phyloP scores from a whole-genome alignment of 2,113 vertebrate species.

The Picathartes gymnocephalus region DNA sequence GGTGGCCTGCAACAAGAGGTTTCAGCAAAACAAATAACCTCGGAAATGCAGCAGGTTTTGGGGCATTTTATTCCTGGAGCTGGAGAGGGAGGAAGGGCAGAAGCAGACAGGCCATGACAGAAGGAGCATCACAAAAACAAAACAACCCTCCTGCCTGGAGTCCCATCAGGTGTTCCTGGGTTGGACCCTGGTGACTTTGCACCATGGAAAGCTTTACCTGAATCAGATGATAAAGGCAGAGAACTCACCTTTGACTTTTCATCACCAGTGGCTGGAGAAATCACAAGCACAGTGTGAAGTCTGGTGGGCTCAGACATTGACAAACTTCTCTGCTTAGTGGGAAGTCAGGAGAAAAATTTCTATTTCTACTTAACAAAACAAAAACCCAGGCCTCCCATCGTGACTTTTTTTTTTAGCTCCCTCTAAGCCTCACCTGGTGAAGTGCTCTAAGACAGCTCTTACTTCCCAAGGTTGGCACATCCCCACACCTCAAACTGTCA shows the following conservation, averaged over 20 bases:
- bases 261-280: background rate
- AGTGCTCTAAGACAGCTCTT: background rate
- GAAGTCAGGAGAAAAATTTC: background rate
- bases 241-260: background rate
- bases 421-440: background rate
- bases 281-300: background rate
- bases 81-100: background rate
- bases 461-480: background rate
- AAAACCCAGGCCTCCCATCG: background rate
- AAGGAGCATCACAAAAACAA: too few species aligned
- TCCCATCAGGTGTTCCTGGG: background rate
- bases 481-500: background rate
- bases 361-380: background rate
- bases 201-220: background rate
- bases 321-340: background rate
- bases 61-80: background rate
- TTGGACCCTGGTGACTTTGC: background rate
- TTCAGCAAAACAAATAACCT: background rate
- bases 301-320: background rate
- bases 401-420: accelerated
- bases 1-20: background rate
- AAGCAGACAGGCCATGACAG: background rate
- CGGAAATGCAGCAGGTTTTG: accelerated
- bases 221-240: background rate
- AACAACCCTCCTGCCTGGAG: background rate